These are phyloP conservation scores for Zeus faber DNA, from an alignment of 2,113 vertebrate genomes.

Conservation along the genomic window DNA sequence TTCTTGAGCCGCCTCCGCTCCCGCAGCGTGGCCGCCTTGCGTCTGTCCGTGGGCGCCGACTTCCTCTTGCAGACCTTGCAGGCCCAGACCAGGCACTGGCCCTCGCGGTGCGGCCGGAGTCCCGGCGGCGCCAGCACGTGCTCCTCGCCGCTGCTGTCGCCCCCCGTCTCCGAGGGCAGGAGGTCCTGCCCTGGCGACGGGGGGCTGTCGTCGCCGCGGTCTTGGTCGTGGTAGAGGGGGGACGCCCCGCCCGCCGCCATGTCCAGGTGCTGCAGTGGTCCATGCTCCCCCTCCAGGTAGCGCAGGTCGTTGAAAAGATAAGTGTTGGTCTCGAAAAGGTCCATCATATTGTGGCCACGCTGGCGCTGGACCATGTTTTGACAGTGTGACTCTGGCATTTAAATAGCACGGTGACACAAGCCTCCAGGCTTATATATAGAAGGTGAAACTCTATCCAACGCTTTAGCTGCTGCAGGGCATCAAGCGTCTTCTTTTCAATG, in stretches of 20 bases:
- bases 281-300: constrained; percentile 90
- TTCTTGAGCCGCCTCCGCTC: constrained; percentile 93
- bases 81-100: constrained; percentile 96
- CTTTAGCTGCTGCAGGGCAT: constrained; percentile 76
- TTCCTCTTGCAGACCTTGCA: constrained; percentile 96
- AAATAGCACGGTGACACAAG: constrained; percentile 96
- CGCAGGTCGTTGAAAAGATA: constrained; percentile 88
- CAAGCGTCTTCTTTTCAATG: no score
- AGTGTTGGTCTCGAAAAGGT: constrained; percentile 97
- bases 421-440: constrained; percentile 93
- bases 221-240: not conserved
- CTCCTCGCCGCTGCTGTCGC: constrained; percentile 72
- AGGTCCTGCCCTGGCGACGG: constrained; percentile 85
- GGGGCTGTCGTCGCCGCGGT: constrained; percentile 84
- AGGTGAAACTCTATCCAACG: constrained; percentile 95
- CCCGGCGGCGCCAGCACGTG: constrained; percentile 92
- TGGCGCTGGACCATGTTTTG: constrained; percentile 54
- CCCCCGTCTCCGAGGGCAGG: constrained; percentile 75
- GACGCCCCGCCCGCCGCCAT: constrained; percentile 75
- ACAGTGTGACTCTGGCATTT: constrained; percentile 86
- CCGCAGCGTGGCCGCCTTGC: constrained; percentile 93
- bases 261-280: constrained; percentile 87
- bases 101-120: constrained; percentile 87
- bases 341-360: constrained; percentile 93
- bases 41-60: constrained; percentile 89